A percentile compares a stretch with the other conserved stretches of the same genome.
phyloP scores from a whole-genome alignment of 2,888 invertebrate genomes.

The Calameuta pallipes region DNA sequence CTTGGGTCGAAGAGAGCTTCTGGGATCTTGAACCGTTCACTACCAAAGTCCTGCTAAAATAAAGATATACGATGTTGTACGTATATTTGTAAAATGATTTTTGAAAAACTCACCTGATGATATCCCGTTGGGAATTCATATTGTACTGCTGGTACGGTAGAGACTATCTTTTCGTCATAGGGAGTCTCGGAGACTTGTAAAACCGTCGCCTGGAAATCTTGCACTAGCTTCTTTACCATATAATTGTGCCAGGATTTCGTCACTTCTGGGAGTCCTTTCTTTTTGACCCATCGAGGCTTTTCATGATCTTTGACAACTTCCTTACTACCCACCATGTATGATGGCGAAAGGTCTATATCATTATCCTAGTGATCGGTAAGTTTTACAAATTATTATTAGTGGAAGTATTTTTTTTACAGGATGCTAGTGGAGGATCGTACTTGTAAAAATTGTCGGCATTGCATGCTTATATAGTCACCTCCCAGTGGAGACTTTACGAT shows the following conservation, averaged over 20 bases:
- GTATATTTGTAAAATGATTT: not conserved
- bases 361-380: slow-evolving; percentile 64
- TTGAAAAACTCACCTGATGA: slow-evolving; percentile 73
- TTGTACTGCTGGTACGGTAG: slow-evolving; percentile 89
- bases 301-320: slow-evolving; percentile 93
- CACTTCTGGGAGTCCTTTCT: slow-evolving; percentile 81
- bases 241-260: slow-evolving; percentile 95
- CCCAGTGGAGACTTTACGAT: slow-evolving; percentile 96
- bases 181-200: slow-evolving; percentile 90
- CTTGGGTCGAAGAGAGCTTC: slow-evolving; percentile 95
- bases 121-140: slow-evolving; percentile 99
- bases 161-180: slow-evolving; percentile 88
- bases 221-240: slow-evolving; percentile 88
- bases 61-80: not conserved
- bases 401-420: not conserved
- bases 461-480: slow-evolving; percentile 92
- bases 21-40: slow-evolving; percentile 91
- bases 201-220: slow-evolving; percentile 77
- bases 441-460: slow-evolving; percentile 76
- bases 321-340: slow-evolving; percentile 81
- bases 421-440: slow-evolving; percentile 42
- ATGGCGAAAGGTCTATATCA: slow-evolving; percentile 80
- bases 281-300: slow-evolving; percentile 83
- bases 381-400: not conserved
- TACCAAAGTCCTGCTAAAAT: slow-evolving; percentile 80